Percentiles rank a stretch among this genome's conserved stretches.
Conservation (phyloP, 37 sponge, comb jelly and placozoan species). For the Beroe ovata region DNA sequence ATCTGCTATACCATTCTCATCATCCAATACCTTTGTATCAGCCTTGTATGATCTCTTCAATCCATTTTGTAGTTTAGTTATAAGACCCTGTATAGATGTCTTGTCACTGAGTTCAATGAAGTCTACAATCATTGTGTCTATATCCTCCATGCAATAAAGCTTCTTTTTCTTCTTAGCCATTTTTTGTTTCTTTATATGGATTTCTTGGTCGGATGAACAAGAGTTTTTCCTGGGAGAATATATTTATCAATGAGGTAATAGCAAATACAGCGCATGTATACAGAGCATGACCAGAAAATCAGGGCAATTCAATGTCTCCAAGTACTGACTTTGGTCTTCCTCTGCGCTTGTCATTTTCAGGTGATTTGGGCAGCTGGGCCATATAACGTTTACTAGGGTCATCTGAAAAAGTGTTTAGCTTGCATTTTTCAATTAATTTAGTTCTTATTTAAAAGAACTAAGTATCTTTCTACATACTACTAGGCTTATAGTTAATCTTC, state of each 20-base stretch:
- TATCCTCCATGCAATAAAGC: background rate
- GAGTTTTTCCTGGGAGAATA: background rate
- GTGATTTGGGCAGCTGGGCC: background rate
- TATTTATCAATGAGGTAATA: background rate
- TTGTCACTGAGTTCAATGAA: background rate
- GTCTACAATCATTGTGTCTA: background rate
- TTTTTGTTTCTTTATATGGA: background rate
- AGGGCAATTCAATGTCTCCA: background rate
- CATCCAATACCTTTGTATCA: background rate
- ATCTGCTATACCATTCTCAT: too few relatives aligned
- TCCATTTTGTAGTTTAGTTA: background rate
- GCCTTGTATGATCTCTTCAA: background rate
- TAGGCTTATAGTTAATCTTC: slow-evolving; percentile 12
- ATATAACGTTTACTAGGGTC: background rate
- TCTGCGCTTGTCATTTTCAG: background rate
- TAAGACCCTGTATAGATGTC: background rate
- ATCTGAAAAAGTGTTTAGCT: too few relatives aligned
- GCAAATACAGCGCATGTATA: too few relatives aligned
- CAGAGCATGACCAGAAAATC: background rate
- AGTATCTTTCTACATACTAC: background rate
- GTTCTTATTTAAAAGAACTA: background rate
- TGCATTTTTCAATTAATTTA: background rate
- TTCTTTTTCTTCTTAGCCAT: background rate
- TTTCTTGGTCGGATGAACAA: background rate
- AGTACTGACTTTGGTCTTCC: background rate